Evolutionary conservation across 1,140 invertebrate genomes (phyloP).

Genomic region (Lordiphosa stackelbergi): DNA sequence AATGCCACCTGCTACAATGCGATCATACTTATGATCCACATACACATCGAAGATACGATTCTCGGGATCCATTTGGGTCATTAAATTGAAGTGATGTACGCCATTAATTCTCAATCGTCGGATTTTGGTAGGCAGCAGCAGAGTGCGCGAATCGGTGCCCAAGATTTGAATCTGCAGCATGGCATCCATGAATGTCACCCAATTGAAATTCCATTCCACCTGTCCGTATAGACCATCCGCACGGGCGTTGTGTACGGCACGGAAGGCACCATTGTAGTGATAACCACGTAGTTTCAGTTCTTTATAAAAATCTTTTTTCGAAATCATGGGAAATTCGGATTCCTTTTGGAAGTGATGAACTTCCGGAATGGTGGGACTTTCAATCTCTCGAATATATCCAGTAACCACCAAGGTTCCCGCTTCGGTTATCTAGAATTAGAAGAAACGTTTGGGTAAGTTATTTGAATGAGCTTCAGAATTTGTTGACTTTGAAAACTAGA

Average conservation of each 20-base stretch:
- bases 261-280: constrained; percentile 82
- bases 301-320: constrained; percentile 91
- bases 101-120: constrained; percentile 88
- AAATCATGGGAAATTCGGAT: constrained; percentile 78
- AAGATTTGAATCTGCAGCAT: constrained; percentile 93
- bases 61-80: constrained; percentile 66
- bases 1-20: constrained; percentile 86
- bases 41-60: constrained; percentile 75
- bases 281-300: constrained; percentile 94
- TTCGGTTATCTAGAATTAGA: constrained; percentile 83
- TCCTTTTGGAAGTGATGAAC: constrained; percentile 77
- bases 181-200: constrained; percentile 95
- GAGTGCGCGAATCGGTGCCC: constrained; percentile 83
- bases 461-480: not conserved
- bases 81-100: constrained; percentile 80
- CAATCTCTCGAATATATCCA: constrained; percentile 81
- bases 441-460: not conserved
- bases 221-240: constrained; percentile 78
- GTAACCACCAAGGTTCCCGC: constrained; percentile 87
- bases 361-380: constrained; percentile 77
- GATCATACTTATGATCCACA: constrained; percentile 52
- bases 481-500: too few relatives aligned
- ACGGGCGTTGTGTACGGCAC: constrained; percentile 62
- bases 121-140: constrained; percentile 92
- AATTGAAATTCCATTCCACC: constrained; percentile 87